These are phyloP conservation scores for Dasyornis broadbenti DNA, from an alignment of 2,113 vertebrate species.

Conservation along the genomic window DNA sequence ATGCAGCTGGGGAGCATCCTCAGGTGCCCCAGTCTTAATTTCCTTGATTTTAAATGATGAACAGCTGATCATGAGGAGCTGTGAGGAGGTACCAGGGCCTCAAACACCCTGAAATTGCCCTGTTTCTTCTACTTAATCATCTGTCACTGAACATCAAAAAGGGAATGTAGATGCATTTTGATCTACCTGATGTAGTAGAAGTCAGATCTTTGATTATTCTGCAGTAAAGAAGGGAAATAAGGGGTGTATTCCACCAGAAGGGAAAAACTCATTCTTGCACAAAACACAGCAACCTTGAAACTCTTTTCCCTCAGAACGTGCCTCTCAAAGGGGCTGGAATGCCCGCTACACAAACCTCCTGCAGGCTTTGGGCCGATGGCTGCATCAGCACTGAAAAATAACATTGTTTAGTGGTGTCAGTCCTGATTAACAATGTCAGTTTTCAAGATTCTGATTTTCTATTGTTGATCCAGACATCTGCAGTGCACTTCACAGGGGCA, in stretches of 20 bases:
- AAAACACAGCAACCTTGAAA: background rate
- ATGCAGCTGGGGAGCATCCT: background rate
- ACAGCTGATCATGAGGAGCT: background rate
- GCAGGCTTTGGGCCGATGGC: background rate
- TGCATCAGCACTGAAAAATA: background rate
- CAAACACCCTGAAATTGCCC: background rate
- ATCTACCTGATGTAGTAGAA: background rate
- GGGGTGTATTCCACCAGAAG: background rate
- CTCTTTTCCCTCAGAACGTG: background rate
- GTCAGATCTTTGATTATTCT: background rate
- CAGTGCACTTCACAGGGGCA: background rate
- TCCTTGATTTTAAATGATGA: background rate
- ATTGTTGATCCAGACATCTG: background rate
- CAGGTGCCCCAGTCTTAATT: background rate
- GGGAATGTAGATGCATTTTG: background rate
- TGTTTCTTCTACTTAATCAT: background rate
- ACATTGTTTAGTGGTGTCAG: background rate
- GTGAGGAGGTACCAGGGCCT: background rate
- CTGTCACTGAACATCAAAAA: background rate
- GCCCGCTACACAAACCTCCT: background rate
- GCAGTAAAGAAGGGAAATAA: background rate
- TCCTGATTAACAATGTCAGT: background rate
- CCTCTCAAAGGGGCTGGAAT: background rate
- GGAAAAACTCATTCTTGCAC: background rate
- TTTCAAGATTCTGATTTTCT: background rate